These are phyloP conservation scores for Acestrorhynchus altus DNA, from an alignment of 2,797 vertebrate species.

Conservation along the genomic window DNA sequence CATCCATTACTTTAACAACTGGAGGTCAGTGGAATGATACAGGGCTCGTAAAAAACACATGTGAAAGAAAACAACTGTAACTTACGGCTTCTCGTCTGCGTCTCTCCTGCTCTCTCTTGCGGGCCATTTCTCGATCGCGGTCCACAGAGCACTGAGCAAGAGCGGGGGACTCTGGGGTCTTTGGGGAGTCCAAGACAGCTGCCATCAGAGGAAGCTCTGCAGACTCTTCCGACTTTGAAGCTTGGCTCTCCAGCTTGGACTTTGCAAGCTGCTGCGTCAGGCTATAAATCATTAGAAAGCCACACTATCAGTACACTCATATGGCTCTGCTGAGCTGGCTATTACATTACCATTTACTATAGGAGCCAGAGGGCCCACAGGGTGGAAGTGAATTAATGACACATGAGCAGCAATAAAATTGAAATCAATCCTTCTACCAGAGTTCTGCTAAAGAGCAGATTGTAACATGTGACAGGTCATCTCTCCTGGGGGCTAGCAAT, in stretches of 20 bases:
- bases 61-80: not conserved
- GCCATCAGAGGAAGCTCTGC: conserved; percentile 62
- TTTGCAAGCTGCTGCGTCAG: conserved; percentile 40
- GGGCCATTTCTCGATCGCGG: conserved; percentile 82
- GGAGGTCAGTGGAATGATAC: not conserved
- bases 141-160: conserved; percentile 60
- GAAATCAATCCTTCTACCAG: not conserved
- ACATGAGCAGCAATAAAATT: not conserved
- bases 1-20: too few species aligned
- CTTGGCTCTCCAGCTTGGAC: conserved; percentile 39
- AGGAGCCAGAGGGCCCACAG: not conserved
- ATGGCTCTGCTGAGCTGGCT: not conserved
- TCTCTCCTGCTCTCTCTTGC: conserved; percentile 87
- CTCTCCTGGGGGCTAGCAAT: not conserved
- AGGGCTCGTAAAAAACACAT: not conserved
- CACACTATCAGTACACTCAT: conserved; percentile 34
- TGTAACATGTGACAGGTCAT: not conserved
- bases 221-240: conserved; percentile 57
- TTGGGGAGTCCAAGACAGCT: conserved; percentile 54
- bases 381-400: conserved; percentile 22
- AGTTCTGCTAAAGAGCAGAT: not conserved
- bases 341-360: conserved; percentile 4
- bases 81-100: conserved; percentile 88
- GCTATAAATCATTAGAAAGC: conserved; percentile 43
- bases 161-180: conserved; percentile 53